Evolutionary conservation across 1,140 invertebrate species (phyloP).

Genomic region (Neotoxoptera formosana): DNA sequence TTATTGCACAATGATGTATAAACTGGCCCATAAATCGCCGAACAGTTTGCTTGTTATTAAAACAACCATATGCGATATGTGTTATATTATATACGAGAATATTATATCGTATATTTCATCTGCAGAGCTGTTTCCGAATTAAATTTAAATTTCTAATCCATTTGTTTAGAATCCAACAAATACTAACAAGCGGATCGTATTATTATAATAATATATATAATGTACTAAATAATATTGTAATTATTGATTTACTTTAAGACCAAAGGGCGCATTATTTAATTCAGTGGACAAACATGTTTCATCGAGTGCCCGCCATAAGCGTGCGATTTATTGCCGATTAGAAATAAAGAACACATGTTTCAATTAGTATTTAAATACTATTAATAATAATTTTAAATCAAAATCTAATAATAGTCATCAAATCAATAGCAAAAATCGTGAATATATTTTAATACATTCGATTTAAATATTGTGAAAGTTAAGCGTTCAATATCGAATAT

Average conservation of each 20-base stretch:
- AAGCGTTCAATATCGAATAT: not conserved
- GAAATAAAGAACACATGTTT: not conserved
- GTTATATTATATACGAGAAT: not conserved
- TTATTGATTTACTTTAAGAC: not conserved
- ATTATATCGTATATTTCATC: not conserved
- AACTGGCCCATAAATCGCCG: not conserved
- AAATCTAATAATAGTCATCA: not conserved
- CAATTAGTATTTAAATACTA: not conserved
- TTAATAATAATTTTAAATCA: not conserved
- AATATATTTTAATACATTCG: constrained; percentile 1
- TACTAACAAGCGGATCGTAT: not conserved
- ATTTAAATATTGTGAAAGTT: not conserved
- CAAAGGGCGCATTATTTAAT: not conserved
- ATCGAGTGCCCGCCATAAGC: not conserved
- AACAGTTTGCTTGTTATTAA: not conserved
- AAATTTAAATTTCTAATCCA: constrained; percentile 29
- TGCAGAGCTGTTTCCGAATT: not conserved
- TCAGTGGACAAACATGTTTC: not conserved
- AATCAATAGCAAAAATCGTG: not conserved
- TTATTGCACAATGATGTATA: not conserved
- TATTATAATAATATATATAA: not conserved
- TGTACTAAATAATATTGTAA: not conserved
- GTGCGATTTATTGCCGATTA: not conserved
- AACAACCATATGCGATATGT: not conserved
- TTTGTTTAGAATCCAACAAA: not conserved